Evolutionary conservation across 2,888 invertebrate genomes (phyloP), one percentile per base, ranked within the genome.

Genomic region (Antheraea yamamai): DNA sequence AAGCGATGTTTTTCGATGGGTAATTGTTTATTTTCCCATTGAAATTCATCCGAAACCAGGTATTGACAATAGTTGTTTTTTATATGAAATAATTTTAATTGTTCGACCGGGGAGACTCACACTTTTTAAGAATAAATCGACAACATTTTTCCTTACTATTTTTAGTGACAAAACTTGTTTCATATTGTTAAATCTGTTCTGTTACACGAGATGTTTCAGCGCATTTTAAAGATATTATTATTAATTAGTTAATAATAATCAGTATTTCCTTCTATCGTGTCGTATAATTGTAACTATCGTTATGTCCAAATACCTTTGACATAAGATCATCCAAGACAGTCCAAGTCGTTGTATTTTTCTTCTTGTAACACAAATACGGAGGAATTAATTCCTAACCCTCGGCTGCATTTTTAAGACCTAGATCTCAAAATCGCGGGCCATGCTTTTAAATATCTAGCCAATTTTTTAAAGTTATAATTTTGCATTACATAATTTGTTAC

Each of bases 11-110:
- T 85, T 83, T 81, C 78, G 78, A 79, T 81, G 35, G 77, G 75
- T 77, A 64, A 64, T 7, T 61, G 26, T 72, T 64, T 18, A 4
- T 66, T 74, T 35, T 14, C 68, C 12, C 75, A 75, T 80, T 47
- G 61, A 61, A 58, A 75, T 61, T 26, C 61, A 76, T 77, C 78
- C 75, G 75, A 77, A 71, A 73, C 76, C 93, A 92, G 90, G 91
- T 88, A 88, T 87, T 80, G 89, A 91, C 94, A 94, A 94, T 94
- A 95, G 94, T 87, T 93, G 88, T 88, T 87, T 91, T 61, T 89
- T 85, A 85, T 86, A 88, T 87, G 81, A 91, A 91, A 91, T 93
- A 88, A 87, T 90, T 86, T 87, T 87, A 86, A 87, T 88, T 89
- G 89, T 92, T 92, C 93, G 93, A 88, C 87, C 88, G 89, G 89